Evolutionary conservation across 2,797 vertebrate species (phyloP).

Genomic region (Gila robusta): DNA sequence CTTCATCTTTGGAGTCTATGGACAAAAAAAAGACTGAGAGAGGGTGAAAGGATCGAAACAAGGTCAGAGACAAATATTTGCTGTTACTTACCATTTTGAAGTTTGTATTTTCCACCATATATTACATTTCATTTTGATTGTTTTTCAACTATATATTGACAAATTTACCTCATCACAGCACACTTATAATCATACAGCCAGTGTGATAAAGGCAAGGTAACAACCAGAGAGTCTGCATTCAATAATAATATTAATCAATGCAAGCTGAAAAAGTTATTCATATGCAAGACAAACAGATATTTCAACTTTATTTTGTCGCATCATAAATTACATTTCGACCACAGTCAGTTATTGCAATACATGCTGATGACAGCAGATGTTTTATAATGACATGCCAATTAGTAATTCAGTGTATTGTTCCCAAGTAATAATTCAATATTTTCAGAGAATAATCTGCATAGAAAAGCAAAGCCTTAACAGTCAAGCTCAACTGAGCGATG

Average conservation of each 20-base stretch:
- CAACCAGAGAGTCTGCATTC: neutral
- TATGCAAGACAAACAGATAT: neutral
- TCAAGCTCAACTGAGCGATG: neutral
- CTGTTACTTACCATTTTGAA: neutral
- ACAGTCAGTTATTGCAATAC: constrained; percentile 12
- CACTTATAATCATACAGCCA: neutral
- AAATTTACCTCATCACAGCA: neutral
- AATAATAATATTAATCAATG: neutral
- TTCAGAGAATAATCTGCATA: constrained; percentile 17
- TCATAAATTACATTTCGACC: neutral
- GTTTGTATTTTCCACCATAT: neutral
- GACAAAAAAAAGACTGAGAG: neutral
- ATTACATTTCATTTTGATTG: neutral
- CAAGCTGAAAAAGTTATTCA: neutral
- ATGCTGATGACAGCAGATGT: constrained; percentile 32
- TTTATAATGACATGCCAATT: constrained; percentile 13
- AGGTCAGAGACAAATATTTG: neutral
- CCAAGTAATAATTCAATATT: neutral
- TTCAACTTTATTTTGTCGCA: constrained; percentile 18
- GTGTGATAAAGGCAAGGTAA: neutral
- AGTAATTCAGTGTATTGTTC: neutral
- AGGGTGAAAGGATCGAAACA: neutral
- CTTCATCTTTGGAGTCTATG: neutral
- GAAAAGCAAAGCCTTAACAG: constrained; percentile 29
- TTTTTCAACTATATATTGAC: neutral